phyloP scores from a whole-genome alignment of 2,113 vertebrate species.

The Hemibagrus wyckioides region DNA sequence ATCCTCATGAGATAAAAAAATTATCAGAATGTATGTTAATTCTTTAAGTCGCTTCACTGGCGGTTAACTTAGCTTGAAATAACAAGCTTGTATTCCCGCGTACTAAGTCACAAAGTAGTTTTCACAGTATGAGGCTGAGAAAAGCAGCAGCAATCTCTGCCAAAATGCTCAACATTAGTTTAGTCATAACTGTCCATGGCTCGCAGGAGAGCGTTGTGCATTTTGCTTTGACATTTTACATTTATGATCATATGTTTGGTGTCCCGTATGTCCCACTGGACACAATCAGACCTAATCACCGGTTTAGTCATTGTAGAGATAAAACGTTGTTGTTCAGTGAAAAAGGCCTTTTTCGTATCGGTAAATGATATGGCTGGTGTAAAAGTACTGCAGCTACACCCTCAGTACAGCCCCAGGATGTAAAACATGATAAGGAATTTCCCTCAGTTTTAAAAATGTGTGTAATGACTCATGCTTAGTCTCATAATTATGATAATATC shows the following conservation, averaged over 20 bases:
- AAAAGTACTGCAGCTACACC: neutral
- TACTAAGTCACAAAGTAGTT: neutral
- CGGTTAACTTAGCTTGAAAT: neutral
- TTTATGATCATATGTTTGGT: neutral
- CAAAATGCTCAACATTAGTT: neutral
- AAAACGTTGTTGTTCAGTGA: neutral
- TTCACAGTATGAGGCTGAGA: neutral
- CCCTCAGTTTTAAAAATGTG: neutral
- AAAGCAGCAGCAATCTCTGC: neutral
- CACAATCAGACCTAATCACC: neutral
- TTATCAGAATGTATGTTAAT: neutral
- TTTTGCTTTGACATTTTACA: neutral
- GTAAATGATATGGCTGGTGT: neutral
- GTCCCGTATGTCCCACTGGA: neutral
- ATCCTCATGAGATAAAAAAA: neutral
- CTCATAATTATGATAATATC: neutral
- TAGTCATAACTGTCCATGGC: neutral
- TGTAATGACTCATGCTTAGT: slow-evolving; percentile 11
- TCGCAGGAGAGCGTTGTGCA: neutral
- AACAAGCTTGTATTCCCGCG: too few relatives aligned
- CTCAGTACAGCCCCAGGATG: neutral
- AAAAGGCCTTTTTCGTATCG: neutral
- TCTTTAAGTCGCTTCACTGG: neutral
- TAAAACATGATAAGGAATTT: neutral
- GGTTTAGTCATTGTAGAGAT: neutral